Evolutionary conservation across 2,888 invertebrate species (phyloP).

Genomic region (Cepaea hortensis): DNA sequence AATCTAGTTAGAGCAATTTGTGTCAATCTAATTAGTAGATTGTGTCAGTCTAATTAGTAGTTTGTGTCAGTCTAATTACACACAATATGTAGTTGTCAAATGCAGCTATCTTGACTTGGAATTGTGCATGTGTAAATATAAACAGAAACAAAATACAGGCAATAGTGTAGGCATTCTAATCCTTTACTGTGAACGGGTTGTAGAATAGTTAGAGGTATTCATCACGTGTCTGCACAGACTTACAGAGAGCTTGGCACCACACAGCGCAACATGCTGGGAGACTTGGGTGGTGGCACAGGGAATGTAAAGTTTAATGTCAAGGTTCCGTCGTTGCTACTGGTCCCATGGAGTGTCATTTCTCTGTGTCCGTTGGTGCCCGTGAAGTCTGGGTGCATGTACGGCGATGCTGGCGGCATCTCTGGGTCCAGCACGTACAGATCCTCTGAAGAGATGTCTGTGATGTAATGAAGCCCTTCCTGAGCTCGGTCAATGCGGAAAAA

Average conservation of each 20-base stretch:
- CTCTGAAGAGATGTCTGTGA: conserved; percentile 93
- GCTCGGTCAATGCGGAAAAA: conserved; percentile 97
- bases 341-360: conserved; percentile 49
- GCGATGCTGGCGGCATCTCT: conserved; percentile 58
- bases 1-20: no score
- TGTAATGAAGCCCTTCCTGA: conserved; percentile 95
- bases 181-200: no score
- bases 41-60: no score
- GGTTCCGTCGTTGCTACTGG: conserved; percentile 45
- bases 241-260: conserved; percentile 21
- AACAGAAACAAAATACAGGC: no score
- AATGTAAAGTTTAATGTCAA: conserved; percentile 54
- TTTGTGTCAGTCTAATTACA: no score
- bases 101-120: no score
- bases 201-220: no score
- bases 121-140: no score
- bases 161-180: no score
- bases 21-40: no score
- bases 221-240: neutral
- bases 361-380: conserved; percentile 53
- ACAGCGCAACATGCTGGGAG: conserved; percentile 60
- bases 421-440: conserved; percentile 92
- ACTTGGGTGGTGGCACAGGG: conserved; percentile 74
- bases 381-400: conserved; percentile 31
- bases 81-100: no score